Evolutionary conservation across 2,113 vertebrate genomes (phyloP), one percentile per base, ranked within the genome.

Genomic region (Herpailurus yagouaroundi): DNA sequence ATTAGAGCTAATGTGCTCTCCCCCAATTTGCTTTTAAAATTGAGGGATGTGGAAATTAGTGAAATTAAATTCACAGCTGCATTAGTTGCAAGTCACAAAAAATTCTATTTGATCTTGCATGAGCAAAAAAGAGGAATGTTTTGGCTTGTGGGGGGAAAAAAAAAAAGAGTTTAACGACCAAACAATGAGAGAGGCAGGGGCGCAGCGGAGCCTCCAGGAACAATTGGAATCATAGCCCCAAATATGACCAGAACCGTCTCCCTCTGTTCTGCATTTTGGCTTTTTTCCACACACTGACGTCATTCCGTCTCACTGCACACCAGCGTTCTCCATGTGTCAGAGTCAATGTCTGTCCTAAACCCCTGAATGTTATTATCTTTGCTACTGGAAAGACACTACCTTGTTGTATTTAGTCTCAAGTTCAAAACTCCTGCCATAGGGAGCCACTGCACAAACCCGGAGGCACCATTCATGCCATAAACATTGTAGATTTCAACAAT

Each of bases 1-100:
- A 97, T 97, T 97, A 97, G 92, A 95, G 83, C 80, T 94, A 97
- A 97, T 96, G 63, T 90, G 64, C 79, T 83, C 81, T 96, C 84
- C 87, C 80, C 16, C 23, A 63, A 86, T 94, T 98, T 96, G 94
- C 95, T 94, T 97, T 96, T 97, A 96, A 97, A 97, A 96, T 94
- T 96, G 94, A 92, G 73, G 91, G 73, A 97, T 94, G 84, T 89
- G 63, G 95, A 96, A 97, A 98, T 98, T 97, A 96, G 95, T n/a
- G 84, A 94, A 97, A 96, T 98, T 97, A 96, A 97, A 96, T 77
- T 95, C 96, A 96, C 97, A 98, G 97, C 95, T 97, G 94, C 93
- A 91, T 97, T 97, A 95, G 95, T 90, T 96, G 45, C 80, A 92
- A 97, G 95, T 89, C 76, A 87, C 80, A 96, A 74, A 97, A 92